Evolutionary conservation across 2,888 invertebrate genomes (phyloP).

Genomic region (Acanthopleura granulata): DNA sequence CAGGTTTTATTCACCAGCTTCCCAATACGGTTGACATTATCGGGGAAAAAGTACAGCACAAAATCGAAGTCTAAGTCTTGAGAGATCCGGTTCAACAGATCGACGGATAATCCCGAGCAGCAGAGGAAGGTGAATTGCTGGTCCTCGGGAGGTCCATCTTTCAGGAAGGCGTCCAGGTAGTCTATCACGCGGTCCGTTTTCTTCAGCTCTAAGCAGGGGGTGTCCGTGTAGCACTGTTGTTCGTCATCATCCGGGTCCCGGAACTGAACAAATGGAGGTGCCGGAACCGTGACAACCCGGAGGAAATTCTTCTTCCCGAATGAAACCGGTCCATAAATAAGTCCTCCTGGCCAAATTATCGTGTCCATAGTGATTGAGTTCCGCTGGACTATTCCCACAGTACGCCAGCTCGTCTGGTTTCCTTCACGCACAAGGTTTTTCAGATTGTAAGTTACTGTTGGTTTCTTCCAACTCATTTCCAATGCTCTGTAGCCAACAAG

Average conservation of each 20-base stretch:
- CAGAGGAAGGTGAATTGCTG: slow-evolving; percentile 71
- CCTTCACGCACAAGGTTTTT: neutral
- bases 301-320: slow-evolving; percentile 77
- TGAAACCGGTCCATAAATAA: slow-evolving; percentile 76
- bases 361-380: slow-evolving; percentile 75
- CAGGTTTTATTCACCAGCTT: slow-evolving; percentile 74
- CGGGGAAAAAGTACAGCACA: slow-evolving; percentile 78
- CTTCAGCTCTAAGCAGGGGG: slow-evolving; percentile 75
- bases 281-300: slow-evolving; percentile 88
- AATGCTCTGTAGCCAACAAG: neutral
- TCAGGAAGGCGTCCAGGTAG: slow-evolving; percentile 59
- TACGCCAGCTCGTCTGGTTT: neutral
- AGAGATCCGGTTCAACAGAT: slow-evolving; percentile 85
- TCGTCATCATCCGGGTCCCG: slow-evolving; percentile 76
- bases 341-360: slow-evolving; percentile 90
- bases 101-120: slow-evolving; percentile 89
- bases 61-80: slow-evolving; percentile 88
- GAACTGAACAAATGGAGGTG: slow-evolving; percentile 92
- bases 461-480: neutral
- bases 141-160: slow-evolving; percentile 32
- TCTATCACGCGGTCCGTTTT: slow-evolving; percentile 68
- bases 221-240: slow-evolving; percentile 47
- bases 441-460: neutral
- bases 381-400: neutral
- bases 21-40: slow-evolving; percentile 77